These are phyloP conservation scores for Vombatus ursinus DNA, from an alignment of 2,113 vertebrate species.

Conservation along the genomic window DNA sequence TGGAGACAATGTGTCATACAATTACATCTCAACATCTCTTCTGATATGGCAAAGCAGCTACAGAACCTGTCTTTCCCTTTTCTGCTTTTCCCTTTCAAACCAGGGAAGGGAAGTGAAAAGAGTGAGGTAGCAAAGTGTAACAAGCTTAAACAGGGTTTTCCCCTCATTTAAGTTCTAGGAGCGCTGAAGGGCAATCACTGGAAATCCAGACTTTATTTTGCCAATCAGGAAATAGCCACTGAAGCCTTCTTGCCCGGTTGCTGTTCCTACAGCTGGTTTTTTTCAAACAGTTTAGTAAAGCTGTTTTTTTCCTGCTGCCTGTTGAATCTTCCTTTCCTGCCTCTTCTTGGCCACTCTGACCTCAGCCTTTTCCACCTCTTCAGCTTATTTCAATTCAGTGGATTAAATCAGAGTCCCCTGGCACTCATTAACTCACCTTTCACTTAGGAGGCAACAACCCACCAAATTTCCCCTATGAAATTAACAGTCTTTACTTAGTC, in stretches of 20 bases:
- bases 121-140: too few species aligned
- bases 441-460: not conserved
- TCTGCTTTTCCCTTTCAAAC: too few species aligned
- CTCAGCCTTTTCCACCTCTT: not conserved
- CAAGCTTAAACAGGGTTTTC: not conserved
- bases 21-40: not conserved
- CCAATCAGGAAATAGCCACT: not conserved
- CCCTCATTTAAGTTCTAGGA: not conserved
- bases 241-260: not conserved
- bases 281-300: not conserved
- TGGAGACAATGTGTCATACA: not conserved
- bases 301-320: not conserved
- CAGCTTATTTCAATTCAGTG: not conserved
- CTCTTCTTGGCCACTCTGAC: not conserved
- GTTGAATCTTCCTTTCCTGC: not conserved
- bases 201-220: not conserved
- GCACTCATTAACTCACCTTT: not conserved
- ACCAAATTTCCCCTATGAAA: not conserved
- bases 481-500: not conserved
- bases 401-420: not conserved
- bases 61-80: too few species aligned
- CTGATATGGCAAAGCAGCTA: not conserved
- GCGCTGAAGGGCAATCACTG: not conserved
- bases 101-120: too few species aligned
- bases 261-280: not conserved